These are phyloP conservation scores for Incurvaria masculella DNA, from an alignment of 2,888 invertebrate genomes.

Conservation along the genomic window DNA sequence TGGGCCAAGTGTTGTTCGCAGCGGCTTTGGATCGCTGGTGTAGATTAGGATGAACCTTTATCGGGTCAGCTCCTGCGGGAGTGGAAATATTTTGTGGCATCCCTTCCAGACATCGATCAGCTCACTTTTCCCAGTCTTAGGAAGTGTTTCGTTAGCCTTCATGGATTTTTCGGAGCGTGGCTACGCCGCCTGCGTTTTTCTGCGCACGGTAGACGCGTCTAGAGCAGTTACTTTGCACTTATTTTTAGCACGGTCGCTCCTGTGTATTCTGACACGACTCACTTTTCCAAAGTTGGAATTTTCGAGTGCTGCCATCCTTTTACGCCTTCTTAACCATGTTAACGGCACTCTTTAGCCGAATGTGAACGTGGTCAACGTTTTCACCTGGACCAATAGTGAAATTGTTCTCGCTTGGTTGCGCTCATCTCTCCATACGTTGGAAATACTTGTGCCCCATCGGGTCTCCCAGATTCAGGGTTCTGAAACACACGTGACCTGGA, in stretches of 20 bases:
- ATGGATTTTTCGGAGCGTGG: conserved; percentile 4
- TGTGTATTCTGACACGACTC: not conserved
- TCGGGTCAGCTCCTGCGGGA: too few species aligned
- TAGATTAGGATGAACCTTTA: too few species aligned
- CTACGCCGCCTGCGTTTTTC: conserved; percentile 1
- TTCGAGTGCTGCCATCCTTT: not conserved
- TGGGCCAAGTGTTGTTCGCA: conserved; percentile 1
- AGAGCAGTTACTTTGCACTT: not conserved
- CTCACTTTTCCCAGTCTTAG: too few species aligned
- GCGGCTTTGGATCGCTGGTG: conserved; percentile 1
- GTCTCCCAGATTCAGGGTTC: conserved; percentile 1
- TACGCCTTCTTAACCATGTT: not conserved
- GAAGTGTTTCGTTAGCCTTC: too few species aligned
- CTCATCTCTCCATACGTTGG: not conserved
- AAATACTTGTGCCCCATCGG: conserved; percentile 2
- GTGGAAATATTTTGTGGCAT: too few species aligned
- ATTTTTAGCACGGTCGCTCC: conserved; percentile 3
- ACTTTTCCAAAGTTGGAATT: conserved; percentile 5
- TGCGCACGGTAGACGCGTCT: not conserved
- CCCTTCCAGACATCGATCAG: too few species aligned
- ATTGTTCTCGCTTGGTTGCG: not conserved
- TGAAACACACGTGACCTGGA: conserved; percentile 2
- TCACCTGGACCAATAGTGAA: conserved; percentile 1
- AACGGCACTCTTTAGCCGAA: not conserved
- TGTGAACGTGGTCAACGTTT: not conserved